These are phyloP conservation scores for Drosophila histrio DNA, from an alignment of 2,888 invertebrate genomes.

Conservation along the genomic window DNA sequence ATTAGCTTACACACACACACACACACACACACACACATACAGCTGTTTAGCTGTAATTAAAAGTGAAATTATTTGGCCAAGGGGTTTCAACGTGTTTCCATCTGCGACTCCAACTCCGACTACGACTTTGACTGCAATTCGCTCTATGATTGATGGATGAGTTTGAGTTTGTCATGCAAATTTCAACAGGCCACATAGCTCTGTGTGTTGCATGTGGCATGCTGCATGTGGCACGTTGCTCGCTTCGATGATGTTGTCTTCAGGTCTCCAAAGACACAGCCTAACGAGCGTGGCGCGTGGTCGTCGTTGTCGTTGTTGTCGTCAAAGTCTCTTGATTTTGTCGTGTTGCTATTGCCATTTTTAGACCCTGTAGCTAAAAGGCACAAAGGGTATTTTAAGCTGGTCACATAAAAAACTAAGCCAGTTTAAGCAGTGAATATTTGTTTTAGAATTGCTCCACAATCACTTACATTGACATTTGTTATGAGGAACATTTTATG, in stretches of 20 bases:
- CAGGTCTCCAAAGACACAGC: constrained; percentile 30
- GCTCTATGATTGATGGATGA: constrained; percentile 76
- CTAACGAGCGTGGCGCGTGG: constrained; percentile 77
- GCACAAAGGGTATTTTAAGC: too few relatives aligned
- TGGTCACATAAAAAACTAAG: too few relatives aligned
- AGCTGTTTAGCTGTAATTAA: constrained; percentile 54
- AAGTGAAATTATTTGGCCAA: constrained; percentile 72
- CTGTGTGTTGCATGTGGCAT: constrained; percentile 35
- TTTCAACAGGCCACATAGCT: constrained; percentile 62
- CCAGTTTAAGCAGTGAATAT: too few relatives aligned
- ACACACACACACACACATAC: neutral
- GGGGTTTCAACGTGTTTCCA: constrained; percentile 68
- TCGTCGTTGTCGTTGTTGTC: constrained; percentile 38
- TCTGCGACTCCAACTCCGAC: constrained; percentile 24
- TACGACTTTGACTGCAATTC: constrained; percentile 48
- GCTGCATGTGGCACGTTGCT: constrained; percentile 36
- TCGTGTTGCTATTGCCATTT: constrained; percentile 4
- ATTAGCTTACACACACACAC: constrained; percentile 42
- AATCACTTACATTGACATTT: too few relatives aligned
- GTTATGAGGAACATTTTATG: too few relatives aligned
- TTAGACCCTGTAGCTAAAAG: too few relatives aligned
- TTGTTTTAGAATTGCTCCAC: too few relatives aligned
- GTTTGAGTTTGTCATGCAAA: constrained; percentile 81
- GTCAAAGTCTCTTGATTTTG: constrained; percentile 6
- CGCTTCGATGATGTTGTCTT: constrained; percentile 57